A percentile compares a stretch with the other conserved stretches of the same genome.
Conservation (phyloP, 2,797 vertebrate species). For the Sylvilagus floridanus region DNA sequence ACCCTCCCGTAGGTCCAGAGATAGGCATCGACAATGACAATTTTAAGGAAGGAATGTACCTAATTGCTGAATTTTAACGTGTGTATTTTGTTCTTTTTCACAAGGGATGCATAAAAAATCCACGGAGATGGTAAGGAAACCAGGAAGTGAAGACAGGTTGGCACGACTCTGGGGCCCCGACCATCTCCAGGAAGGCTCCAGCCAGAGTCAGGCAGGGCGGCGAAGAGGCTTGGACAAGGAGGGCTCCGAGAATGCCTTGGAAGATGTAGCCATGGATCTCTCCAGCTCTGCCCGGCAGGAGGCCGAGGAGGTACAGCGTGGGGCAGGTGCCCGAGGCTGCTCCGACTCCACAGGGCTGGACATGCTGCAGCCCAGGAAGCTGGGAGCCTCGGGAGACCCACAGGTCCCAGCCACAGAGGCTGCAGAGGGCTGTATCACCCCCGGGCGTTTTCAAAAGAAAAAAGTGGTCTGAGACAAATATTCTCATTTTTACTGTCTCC, state of each 20-base stretch:
- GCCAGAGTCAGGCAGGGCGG: constrained; percentile 82
- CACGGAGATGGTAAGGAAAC: constrained; percentile 90
- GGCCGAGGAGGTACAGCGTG: constrained; percentile 75
- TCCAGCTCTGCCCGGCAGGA: constrained; percentile 94
- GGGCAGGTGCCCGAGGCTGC: neutral
- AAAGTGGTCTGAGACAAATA: constrained; percentile 4
- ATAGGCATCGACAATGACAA: neutral
- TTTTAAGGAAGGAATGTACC: neutral
- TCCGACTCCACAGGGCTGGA: neutral
- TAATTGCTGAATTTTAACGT: constrained; percentile 15
- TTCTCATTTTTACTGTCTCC: neutral
- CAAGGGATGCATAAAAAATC: constrained; percentile 98
- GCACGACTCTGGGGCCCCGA: constrained; percentile 86
- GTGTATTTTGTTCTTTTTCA: neutral
- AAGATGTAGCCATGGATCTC: constrained; percentile 93
- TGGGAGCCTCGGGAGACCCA: neutral
- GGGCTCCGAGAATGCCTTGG: constrained; percentile 85
- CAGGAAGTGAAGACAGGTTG: constrained; percentile 87
- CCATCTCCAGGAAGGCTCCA: constrained; percentile 85
- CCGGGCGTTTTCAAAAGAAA: neutral
- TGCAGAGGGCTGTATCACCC: neutral
- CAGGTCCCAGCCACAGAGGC: neutral
- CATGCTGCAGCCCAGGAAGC: neutral
- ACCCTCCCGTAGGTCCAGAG: neutral
- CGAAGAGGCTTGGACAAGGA: constrained; percentile 80